phyloP scores from a whole-genome alignment of 2,797 vertebrate genomes.

The Phataginus tricuspis region DNA sequence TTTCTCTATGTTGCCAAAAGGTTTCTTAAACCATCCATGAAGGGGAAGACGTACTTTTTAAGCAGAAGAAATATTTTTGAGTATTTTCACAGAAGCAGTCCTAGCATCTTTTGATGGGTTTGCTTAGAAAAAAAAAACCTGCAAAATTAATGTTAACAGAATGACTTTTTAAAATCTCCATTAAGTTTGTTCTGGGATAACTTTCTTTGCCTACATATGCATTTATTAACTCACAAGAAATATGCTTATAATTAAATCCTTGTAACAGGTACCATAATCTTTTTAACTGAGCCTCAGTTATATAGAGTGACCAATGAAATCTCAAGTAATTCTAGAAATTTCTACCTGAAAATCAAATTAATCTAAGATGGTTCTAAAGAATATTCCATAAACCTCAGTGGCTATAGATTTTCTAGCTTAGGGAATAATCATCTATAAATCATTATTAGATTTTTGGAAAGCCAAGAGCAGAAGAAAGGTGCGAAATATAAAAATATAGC shows the following conservation, averaged over 20 bases:
- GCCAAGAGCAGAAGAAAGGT: neutral
- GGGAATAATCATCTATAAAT: neutral
- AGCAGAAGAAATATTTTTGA: neutral
- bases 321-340: neutral
- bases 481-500: neutral
- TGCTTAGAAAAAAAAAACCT: neutral
- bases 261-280: neutral
- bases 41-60: neutral
- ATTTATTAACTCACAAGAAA: neutral
- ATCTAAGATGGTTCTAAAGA: neutral
- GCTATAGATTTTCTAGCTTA: neutral
- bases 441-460: neutral
- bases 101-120: conserved; percentile 23
- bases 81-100: conserved; percentile 7
- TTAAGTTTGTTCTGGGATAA: neutral
- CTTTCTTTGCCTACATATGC: neutral
- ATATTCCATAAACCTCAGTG: neutral
- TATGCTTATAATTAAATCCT: neutral
- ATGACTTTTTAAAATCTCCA: neutral
- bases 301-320: neutral
- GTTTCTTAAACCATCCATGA: conserved; percentile 1
- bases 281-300: neutral
- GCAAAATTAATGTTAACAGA: conserved; percentile 43
- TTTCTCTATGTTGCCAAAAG: conserved; percentile 42
- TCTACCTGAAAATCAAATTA: conserved; percentile 18